Evolutionary conservation across 2,113 vertebrate genomes (phyloP), one percentile per base, ranked within the genome.

Genomic region (Sula dactylatra): DNA sequence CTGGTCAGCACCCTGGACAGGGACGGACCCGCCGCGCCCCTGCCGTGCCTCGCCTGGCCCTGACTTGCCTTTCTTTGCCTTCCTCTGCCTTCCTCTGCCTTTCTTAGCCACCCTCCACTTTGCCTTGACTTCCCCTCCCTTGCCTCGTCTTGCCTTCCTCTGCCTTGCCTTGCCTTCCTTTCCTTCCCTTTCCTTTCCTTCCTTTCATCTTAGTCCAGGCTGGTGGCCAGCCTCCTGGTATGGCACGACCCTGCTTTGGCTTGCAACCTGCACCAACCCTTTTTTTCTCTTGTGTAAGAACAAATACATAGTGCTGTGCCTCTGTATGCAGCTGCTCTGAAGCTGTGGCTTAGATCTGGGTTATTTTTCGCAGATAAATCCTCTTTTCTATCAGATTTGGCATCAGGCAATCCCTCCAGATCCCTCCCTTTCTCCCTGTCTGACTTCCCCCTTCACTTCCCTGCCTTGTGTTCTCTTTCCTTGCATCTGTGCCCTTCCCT

Each of bases 321-420:
- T 88, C 49, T 78, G 70, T 40, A 58, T 0, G 3, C 95, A 96
- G 95, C 91, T 95, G 91, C 88, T 97, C 85, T 92, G 86, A 86
- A 88, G 81, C 95, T 62, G 70, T 88, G 65, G 94, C 96, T 97
- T 94, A 97, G 94, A 95, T 93, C 73, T 95, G 86, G 82, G 94
- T 91, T 97, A 96, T 97, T 96, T 97, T 93, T 95, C 95, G 74
- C 94, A 96, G 92, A 97, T 95, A 97, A 97, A 97, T 97, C 94
- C 94, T 96, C 95, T 97, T 96, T 97, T 95, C 93, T 96, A 97
- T 96, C 95, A 97, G 94, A 97, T 96, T 93, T 96, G 93, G 95
- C 96, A 96, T 97, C 94, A 95, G 94, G 87, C 84, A 97, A 94
- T 94, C 91, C 90, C 93, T 96, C 71, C 69, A 93, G 82, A 92